Base-by-base conservation (phyloP, 2,797 vertebrate species). In the Melanotaenia boesemani region DNA sequence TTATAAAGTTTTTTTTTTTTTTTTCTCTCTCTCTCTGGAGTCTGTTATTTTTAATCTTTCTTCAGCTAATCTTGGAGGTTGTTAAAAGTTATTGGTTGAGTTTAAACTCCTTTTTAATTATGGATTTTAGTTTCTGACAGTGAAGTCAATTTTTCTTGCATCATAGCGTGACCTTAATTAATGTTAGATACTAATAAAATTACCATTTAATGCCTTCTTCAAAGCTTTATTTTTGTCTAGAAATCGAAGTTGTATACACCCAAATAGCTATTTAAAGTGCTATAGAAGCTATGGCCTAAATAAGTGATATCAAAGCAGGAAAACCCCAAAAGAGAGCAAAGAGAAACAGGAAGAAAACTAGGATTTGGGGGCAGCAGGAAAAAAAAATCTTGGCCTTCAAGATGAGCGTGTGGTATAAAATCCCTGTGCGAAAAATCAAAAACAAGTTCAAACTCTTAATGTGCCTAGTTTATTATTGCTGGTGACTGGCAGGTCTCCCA, bases 211-310 rank as follows among this genome's bases (percentile, higher is more conserved):
- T 68, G 87, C 63, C 85, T 80, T 84, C 63, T 90, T 91, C 75
- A 88, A 87, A 89, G 86, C 74, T 69, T 52, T 70, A 74, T 74
- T 88, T 81, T 71, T 4, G 62, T 79, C 52, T 74, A 50, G 72
- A 77, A 78, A 64, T 81, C 76, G 83, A 91, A 77, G 72, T 80
- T 82, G 83, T 76, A 82, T 87, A 81, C 28, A 57, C 54, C 18
- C 63, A 68, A 68, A 79, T 67, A 65, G 56, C 78, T 89, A 82
- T 88, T 93, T 83, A 93, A 91, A 89, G 85, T 86, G 63, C 57
- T 74, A 63, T 67, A 68, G 80, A 86, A 89, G 83, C 70, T 82
- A 63, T 90, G 91, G 87, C 87, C 92, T 89, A 91, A 90, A 94
- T 82, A 91, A 89, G 50, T 46, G 76, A 90, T 89, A 89, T 92